Base-by-base conservation (phyloP, 2,888 invertebrate genomes). In the Andrena hattorfiana region DNA sequence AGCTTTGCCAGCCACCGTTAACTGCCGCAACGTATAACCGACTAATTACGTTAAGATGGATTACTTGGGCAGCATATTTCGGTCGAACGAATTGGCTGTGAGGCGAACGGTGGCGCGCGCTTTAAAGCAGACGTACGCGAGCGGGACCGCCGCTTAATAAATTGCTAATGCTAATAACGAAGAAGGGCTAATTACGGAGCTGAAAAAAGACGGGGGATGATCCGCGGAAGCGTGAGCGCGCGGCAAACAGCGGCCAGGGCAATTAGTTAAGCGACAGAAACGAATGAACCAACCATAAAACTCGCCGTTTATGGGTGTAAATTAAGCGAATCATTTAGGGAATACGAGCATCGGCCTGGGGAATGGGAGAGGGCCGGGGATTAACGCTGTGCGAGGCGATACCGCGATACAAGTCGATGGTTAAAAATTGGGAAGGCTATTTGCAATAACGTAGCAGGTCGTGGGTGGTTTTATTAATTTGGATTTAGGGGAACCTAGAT, bases 21-120 rank as follows among this genome's bases (percentile, higher is more conserved):
- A 83, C 81, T 85, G 82, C 74, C 85, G 42, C 83, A 82, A 83
- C 77, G 84, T 83, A 85, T 86, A 85, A 83, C 78, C 85, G 80
- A 70, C 77, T 85, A 89, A 89, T 89, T 85, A 86, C 86, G 76
- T 89, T 87, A 85, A 89, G 88, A 89, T 81, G 80, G 85, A 89
- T 89, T 87, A 86, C 85, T 85, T 68, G 83, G 80, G 81, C 78
- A 81, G 83, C 87, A 83, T 84, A 85, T 88, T 84, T 82, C 85
- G 83, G 86, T 86, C 74, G 87, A 85, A 81, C 79, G 77, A 84
- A 84, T 86, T 85, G 81, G 83, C 77, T 83, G 86, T 83, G 85
- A 87, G 86, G 79, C 72, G 4, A 87, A 86, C 72, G 54, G 69
- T 62, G 80, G 66, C 66, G 60, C 16, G 54, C 23, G 79, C 51